Base-by-base conservation (phyloP, 2,113 vertebrate species). In the Circaetus gallicus region DNA sequence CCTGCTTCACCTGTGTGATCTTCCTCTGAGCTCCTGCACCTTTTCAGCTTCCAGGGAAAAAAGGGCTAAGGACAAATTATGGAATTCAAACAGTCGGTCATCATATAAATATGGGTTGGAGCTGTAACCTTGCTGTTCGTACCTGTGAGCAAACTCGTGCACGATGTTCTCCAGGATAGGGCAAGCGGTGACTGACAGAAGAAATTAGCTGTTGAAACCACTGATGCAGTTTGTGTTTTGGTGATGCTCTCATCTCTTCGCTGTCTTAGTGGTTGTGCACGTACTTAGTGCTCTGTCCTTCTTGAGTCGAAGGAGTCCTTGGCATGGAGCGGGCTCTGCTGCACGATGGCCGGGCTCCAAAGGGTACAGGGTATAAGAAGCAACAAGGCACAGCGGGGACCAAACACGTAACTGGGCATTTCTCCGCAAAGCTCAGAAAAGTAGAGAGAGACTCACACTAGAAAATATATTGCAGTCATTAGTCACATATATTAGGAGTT, bases 401-500 rank as follows among this genome's bases (percentile, higher is more conserved):
- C 13, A 91, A 90, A 53, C 31, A 69, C 10, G 1, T 10, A 56
- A 40, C 6, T 42, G 43, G 32, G 10, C 10, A 58, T 65, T 93
- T 74, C 56, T 52, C 61, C 72, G 34, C 14, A 69, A 78, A 80
- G 43, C 84, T 87, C 45, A 38, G 58, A 49, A 91, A 95, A 91
- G 40, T 42, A 69, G 53, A 42, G 81, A 49, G 45, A 79, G 24
- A 29, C 9, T 45, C n/a, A 72, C 20, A 11, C 20, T 7, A 59
- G 74, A 70, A 93, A 96, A 90, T 95, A 77, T 70, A 96, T 93
- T 91, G 50, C 67, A n/a, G 67, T 77, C 91, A 93, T 96, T 94
- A 93, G 42, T 95, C 93, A 88, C 32, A 29, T 42, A 43, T 91
- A 83, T 66, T 73, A 89, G 29, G 42, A 90, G 62, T 13, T 80